Evolutionary conservation across 2,888 invertebrate genomes (phyloP), one percentile per base, ranked within the genome.

Genomic region (Drosophila ezoana): DNA sequence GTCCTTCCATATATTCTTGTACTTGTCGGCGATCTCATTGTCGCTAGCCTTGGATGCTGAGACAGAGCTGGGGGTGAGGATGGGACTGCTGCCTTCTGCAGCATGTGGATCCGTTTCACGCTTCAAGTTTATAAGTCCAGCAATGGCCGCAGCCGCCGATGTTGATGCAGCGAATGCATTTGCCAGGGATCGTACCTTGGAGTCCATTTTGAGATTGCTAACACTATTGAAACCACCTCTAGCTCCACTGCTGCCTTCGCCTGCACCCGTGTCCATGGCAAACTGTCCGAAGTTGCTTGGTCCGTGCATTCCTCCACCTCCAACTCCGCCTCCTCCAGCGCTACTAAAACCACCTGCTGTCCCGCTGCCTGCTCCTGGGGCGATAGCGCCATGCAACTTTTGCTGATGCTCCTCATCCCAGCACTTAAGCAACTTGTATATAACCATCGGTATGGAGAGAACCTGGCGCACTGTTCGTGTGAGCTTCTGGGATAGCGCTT

Each of bases 391-490:
- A 41, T 90, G 90, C 64, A 90, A 65, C 49, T 94, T 94, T 57
- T 94, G 93, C 32, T 94, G 92, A 32, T 94, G 94, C 82, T 96
- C 96, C 10, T 95, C 94, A 85, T 97, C 96, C 97, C 97, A 97
- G 58, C 95, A 94, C 89, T 96, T 95, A n/a, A 98, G 95, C 2
- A 98, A 94, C 2, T 97, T 95, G 71, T 98, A 94, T 93, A 98
- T 95, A 6, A 97, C 97, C 56, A 98, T 94, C 2, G 98, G 98
- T 91, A 98, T 97, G n/a, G 98, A 98, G 86, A 97, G 95, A 83
- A 96, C 97, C 90, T 96, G 95, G 91, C 98, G 98, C 72, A 98
- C 94, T 51, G 98, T 95, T 91, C 94, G 94, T 2, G 94, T 93
- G 73, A 83, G 91, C 89, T 82, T 93, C 92, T 68, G 92, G 45